These are phyloP conservation scores for Alauda arvensis DNA, from an alignment of 2,797 vertebrate species.

Conservation along the genomic window DNA sequence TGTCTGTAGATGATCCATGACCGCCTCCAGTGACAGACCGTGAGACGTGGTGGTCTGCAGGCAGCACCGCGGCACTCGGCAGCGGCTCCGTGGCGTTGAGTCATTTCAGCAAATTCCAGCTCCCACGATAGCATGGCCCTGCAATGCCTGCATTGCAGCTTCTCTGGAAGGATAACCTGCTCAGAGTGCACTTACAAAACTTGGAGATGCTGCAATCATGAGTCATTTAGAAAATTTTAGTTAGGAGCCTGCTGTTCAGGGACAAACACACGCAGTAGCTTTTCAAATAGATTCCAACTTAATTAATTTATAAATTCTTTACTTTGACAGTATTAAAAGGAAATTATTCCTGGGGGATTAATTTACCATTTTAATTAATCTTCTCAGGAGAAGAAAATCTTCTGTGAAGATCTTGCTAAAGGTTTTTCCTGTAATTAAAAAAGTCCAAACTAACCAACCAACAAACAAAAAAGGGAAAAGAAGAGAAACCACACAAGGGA, in stretches of 20 bases:
- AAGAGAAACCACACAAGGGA: neutral
- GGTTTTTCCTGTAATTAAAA: neutral
- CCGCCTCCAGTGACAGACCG: neutral
- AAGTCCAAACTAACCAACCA: neutral
- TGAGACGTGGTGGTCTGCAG: neutral
- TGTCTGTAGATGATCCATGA: neutral
- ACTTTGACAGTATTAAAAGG: neutral
- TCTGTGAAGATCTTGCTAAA: neutral
- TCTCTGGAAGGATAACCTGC: neutral
- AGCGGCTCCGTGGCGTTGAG: neutral
- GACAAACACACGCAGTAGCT: neutral
- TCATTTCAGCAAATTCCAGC: neutral
- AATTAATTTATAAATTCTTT: neutral
- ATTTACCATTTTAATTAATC: neutral
- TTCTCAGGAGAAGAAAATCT: neutral
- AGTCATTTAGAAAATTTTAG: neutral
- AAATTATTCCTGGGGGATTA: neutral
- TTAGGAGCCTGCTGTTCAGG: neutral
- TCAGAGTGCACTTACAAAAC: neutral
- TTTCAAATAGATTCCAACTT: neutral
- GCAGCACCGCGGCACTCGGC: fast-evolving
- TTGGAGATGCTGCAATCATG: constrained; percentile 8
- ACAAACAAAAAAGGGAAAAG: neutral
- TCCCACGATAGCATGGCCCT: neutral
- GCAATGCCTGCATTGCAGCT: constrained; percentile 34